Evolutionary conservation across 2,113 vertebrate genomes (phyloP).

Genomic region (Corythornis vintsioides): DNA sequence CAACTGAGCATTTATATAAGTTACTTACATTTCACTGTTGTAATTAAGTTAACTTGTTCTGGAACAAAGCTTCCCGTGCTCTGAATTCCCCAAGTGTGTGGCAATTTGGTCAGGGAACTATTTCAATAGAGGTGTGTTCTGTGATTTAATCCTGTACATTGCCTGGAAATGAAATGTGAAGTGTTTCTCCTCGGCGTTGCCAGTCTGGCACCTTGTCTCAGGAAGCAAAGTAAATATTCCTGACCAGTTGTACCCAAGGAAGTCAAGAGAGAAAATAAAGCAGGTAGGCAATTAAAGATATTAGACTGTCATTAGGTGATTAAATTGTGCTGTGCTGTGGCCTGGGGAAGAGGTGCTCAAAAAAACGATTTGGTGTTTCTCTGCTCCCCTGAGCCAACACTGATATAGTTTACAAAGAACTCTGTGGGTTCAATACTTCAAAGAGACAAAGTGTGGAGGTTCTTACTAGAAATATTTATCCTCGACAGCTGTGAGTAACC

Average conservation of each 20-base stretch:
- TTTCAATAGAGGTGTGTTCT: neutral
- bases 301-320: neutral
- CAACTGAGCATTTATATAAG: neutral
- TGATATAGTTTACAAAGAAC: neutral
- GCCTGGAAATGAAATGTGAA: neutral
- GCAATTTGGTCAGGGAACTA: neutral
- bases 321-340: neutral
- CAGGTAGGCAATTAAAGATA: neutral
- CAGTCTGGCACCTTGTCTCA: neutral
- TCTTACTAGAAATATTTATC: neutral
- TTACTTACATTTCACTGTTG: neutral
- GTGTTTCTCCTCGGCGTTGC: neutral
- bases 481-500: neutral
- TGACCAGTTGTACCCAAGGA: neutral
- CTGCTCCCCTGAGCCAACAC: neutral
- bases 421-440: neutral
- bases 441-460: neutral
- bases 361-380: neutral
- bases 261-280: neutral
- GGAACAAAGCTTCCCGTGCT: neutral
- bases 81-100: neutral
- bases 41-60: neutral
- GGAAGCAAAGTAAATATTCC: neutral
- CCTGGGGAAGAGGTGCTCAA: neutral
- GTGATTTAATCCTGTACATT: neutral